These are phyloP conservation scores for Taeniopygia guttata DNA, from an alignment of 2,797 vertebrate genomes.

Conservation along the genomic window DNA sequence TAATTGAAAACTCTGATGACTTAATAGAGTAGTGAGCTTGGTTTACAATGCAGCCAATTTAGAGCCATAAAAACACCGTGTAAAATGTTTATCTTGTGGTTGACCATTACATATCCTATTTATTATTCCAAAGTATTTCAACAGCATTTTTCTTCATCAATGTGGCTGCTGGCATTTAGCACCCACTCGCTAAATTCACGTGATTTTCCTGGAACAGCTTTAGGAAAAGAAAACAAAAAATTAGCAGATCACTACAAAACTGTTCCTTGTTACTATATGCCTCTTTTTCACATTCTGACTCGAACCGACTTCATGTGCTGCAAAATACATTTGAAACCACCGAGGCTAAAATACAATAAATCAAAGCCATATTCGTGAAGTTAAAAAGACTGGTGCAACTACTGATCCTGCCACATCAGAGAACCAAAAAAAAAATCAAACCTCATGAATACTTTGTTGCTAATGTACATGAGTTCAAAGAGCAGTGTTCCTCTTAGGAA, in stretches of 20 bases:
- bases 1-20: conserved; percentile 78
- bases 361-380: conserved; percentile 9
- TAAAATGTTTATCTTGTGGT: conserved; percentile 78
- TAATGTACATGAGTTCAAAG: conserved; percentile 16
- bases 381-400: conserved; percentile 14
- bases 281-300: conserved; percentile 8
- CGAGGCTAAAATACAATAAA: conserved; percentile 35
- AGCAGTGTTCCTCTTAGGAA: conserved; percentile 36
- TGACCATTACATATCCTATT: conserved; percentile 71
- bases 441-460: conserved; percentile 32
- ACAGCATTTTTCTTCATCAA: conserved; percentile 75
- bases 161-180: conserved; percentile 72
- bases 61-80: conserved; percentile 76
- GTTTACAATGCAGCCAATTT: conserved; percentile 79
- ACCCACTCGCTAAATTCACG: conserved; percentile 57
- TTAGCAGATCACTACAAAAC: conserved; percentile 14
- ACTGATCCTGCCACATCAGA: conserved; percentile 37
- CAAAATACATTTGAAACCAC: neutral
- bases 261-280: neutral
- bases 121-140: conserved; percentile 77
- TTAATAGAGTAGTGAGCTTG: conserved; percentile 75
- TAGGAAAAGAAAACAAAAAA: conserved; percentile 58
- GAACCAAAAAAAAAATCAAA: conserved; percentile 41
- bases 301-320: neutral
- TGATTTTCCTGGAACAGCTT: conserved; percentile 63